These are phyloP conservation scores for Zaprionus lineosus DNA, from an alignment of 2,888 invertebrate species.

Conservation along the genomic window DNA sequence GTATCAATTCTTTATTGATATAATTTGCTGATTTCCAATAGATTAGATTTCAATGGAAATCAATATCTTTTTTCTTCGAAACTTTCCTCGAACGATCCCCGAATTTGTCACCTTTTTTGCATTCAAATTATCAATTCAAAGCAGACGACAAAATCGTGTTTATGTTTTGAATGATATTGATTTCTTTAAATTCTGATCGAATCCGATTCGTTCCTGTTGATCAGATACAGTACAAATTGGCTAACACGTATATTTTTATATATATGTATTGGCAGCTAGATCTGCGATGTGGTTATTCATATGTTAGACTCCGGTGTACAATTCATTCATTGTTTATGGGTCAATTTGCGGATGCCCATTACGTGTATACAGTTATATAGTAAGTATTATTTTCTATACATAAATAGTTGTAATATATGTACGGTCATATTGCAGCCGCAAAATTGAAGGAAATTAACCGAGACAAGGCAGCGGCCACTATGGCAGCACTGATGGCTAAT, in stretches of 20 bases:
- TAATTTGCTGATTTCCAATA: conserved; percentile 4
- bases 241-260: too few species aligned
- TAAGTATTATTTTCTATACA: conserved; percentile 15
- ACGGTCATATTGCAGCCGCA: conserved; percentile 56
- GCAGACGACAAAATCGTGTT: conserved; percentile 25
- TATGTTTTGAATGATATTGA: conserved; percentile 19
- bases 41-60: background rate
- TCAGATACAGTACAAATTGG: too few species aligned
- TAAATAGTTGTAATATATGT: conserved; percentile 14
- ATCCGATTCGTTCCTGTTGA: too few species aligned
- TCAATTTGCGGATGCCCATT: conserved; percentile 58
- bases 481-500: conserved; percentile 37
- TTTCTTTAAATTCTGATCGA: background rate
- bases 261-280: too few species aligned
- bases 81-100: background rate
- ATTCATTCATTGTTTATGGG: conserved; percentile 62
- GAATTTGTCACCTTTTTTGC: conserved; percentile 15
- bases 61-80: background rate
- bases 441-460: conserved; percentile 55
- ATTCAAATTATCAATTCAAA: conserved; percentile 24
- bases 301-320: too few species aligned
- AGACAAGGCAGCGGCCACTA: conserved; percentile 28
- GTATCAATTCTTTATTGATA: too few species aligned
- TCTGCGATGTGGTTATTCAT: too few species aligned
- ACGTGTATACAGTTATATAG: conserved; percentile 31